Conservation (phyloP, 2,797 vertebrate genomes). For the Protosalanx chinensis region DNA sequence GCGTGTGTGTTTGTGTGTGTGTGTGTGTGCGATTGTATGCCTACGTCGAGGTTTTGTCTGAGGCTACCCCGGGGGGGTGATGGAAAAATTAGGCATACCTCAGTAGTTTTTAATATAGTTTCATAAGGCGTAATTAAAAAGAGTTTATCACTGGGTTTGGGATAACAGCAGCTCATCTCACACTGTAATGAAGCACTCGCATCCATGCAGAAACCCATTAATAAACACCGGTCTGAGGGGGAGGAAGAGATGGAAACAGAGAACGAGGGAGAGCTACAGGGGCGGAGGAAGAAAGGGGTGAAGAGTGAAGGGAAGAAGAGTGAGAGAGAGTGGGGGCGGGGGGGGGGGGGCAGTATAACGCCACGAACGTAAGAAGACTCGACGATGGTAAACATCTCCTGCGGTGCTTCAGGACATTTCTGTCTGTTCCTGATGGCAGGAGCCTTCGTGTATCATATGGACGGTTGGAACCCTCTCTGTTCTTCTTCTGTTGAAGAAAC, state of each 20-base stretch:
- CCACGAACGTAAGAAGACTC: neutral
- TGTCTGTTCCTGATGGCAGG: too few relatives aligned
- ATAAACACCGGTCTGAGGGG: constrained; percentile 25
- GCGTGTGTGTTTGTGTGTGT: neutral
- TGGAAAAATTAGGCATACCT: constrained; percentile 46
- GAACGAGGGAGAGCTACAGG: neutral
- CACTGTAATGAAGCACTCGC: constrained; percentile 52
- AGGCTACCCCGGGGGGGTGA: neutral
- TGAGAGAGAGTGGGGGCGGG: neutral
- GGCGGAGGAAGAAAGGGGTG: neutral
- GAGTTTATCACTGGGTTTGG: constrained; percentile 50
- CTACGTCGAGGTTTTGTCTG: neutral
- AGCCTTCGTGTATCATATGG: too few relatives aligned
- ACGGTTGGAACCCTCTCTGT: too few relatives aligned
- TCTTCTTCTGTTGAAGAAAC: too few relatives aligned
- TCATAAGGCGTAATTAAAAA: constrained; percentile 57
- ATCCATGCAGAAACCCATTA: constrained; percentile 52
- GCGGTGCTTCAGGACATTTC: neutral
- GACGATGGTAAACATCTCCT: constrained; percentile 2
- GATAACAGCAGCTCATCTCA: constrained; percentile 33
- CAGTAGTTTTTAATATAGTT: constrained; percentile 57
- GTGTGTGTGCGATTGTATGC: neutral
- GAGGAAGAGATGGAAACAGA: neutral
- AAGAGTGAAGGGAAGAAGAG: neutral
- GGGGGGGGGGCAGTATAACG: neutral